Evolutionary conservation across 2,888 invertebrate species (phyloP), one percentile per base, ranked within the genome.

Genomic region (Lathronympha strigana): DNA sequence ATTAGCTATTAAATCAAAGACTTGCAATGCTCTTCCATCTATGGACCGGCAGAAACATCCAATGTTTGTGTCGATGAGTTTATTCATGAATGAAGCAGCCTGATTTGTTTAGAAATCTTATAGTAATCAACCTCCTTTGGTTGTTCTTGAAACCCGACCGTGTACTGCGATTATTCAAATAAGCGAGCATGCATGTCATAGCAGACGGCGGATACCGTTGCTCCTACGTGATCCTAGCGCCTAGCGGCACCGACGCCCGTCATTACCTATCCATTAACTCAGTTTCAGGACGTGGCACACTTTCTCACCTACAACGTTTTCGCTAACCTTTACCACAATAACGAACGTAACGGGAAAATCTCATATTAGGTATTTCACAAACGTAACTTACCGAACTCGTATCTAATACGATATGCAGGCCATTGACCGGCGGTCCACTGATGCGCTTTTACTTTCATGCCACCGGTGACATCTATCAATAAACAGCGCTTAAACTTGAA

Each of bases 121-220:
- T 61, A 45, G 51, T 54, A 31, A 61, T 61, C 38, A 40, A 61
- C 54, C 60, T 47, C 62, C 45, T 58, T 57, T 47, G 63, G 43
- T 70, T 68, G 72, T 72, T 71, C 71, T 69, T 63, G 50, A 74
- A 72, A 72, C 69, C 66, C 57, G 51, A 23, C 55, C 58, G 64
- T 31, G 72, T 75, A 74, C 79, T 76, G 81, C 76, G 78, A 86
- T 86, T 88, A 90, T 89, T 88, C 81, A 88, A 90, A 89, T 87
- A 78, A 79, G 80, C 78, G 61, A 71, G 79, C 81, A 84, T 82
- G 66, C 53, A 72, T 70, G 63, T 68, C 68, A 53, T 61, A 67
- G 67, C 71, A 67, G 53, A 75, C 74, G 68, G 71, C 66, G 67
- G 70, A 79, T 87, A 87, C 90, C 89, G 90, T 89, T 90, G 82